phyloP scores from a whole-genome alignment of 2,113 vertebrate genomes.

The Tetrao urogallus region DNA sequence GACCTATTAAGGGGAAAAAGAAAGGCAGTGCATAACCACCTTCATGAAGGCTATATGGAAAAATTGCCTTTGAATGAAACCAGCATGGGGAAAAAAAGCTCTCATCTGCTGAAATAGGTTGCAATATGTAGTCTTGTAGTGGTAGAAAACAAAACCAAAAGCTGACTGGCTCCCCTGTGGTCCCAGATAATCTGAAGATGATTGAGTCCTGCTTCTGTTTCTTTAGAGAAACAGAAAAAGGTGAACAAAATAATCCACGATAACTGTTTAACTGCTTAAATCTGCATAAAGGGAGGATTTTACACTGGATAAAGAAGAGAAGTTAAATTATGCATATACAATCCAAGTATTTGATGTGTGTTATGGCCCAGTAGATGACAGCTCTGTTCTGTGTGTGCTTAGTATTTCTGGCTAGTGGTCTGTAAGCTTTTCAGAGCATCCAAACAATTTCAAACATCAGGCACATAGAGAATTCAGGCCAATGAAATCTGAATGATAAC shows the following conservation, averaged over 20 bases:
- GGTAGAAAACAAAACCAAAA: background rate
- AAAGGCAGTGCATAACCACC: background rate
- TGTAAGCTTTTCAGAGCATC: background rate
- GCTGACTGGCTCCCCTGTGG: background rate
- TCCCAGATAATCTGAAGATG: background rate
- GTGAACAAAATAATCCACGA: background rate
- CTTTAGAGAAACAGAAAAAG: background rate
- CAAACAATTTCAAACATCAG: background rate
- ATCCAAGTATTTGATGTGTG: background rate
- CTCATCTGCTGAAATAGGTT: background rate
- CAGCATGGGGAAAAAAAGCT: background rate
- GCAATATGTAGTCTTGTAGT: background rate
- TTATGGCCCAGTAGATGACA: background rate
- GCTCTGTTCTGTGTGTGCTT: background rate
- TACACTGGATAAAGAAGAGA: background rate
- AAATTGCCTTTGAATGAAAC: background rate
- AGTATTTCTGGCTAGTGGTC: background rate
- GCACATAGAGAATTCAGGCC: background rate
- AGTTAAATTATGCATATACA: background rate
- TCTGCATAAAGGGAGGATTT: constrained; percentile 2
- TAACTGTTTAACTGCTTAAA: constrained; percentile 30
- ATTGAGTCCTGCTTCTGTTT: background rate
- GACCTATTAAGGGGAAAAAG: background rate
- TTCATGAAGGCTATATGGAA: background rate
- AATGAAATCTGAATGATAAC: background rate